Evolutionary conservation across 2,797 vertebrate genomes (phyloP).

Genomic region (Siniperca undulata): DNA sequence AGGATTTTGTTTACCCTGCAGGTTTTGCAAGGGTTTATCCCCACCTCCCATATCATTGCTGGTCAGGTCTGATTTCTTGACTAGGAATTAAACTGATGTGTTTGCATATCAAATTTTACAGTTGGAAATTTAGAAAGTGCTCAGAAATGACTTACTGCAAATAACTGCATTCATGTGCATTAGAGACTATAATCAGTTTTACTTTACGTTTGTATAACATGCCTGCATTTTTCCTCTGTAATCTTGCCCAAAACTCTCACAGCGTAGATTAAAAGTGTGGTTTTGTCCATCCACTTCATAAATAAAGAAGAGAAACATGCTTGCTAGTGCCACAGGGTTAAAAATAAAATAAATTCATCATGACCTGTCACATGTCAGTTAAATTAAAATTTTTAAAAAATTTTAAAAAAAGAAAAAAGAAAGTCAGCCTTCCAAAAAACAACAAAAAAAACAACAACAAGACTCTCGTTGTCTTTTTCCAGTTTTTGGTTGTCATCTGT

Average conservation of each 20-base stretch:
- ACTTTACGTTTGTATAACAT: not conserved
- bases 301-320: not conserved
- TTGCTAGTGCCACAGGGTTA: constrained; percentile 35
- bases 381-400: constrained; percentile 43
- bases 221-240: not conserved
- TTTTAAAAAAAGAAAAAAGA: too few relatives aligned
- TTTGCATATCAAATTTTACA: not conserved
- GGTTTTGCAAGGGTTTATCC: not conserved
- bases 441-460: not conserved
- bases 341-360: constrained; percentile 8
- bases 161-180: constrained; percentile 13
- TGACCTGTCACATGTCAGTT: constrained; percentile 36
- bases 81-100: not conserved
- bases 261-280: not conserved
- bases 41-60: too few relatives aligned
- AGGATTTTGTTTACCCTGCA: constrained; percentile 22
- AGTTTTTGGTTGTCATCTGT: constrained; percentile 35
- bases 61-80: not conserved
- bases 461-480: constrained; percentile 39
- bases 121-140: constrained; percentile 16
- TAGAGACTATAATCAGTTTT: not conserved
- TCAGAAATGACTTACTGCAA: not conserved
- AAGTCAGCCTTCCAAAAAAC: not conserved
- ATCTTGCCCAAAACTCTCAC: not conserved
- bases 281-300: constrained; percentile 17